phyloP scores from a whole-genome alignment of 92 coral and sea anemone genomes.

The Siderastrea radians region DNA sequence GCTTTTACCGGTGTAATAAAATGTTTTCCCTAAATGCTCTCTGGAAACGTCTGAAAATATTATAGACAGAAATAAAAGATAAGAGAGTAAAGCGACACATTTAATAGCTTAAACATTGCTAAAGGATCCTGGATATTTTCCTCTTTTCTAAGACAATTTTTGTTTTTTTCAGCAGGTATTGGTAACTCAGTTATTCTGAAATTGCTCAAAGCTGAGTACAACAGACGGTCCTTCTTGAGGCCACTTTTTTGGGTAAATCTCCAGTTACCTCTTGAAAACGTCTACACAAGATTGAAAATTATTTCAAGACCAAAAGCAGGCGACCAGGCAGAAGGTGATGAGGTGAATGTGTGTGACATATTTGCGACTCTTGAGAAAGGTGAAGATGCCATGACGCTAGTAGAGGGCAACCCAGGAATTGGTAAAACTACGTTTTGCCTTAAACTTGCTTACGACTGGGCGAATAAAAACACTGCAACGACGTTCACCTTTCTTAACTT shows the following conservation, averaged over 20 bases:
- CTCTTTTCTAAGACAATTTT: too few relatives aligned
- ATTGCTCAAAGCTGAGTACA: background rate
- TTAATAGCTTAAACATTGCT: too few relatives aligned
- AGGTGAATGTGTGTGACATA: background rate
- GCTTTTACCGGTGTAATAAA: too few relatives aligned
- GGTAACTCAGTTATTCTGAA: background rate
- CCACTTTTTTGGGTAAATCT: background rate
- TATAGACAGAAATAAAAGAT: too few relatives aligned
- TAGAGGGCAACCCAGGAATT: conserved; percentile 5
- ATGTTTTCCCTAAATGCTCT: too few relatives aligned
- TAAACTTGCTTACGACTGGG: conserved; percentile 19
- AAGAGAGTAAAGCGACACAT: too few relatives aligned
- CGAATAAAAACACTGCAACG: background rate
- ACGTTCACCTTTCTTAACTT: background rate
- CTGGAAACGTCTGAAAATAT: too few relatives aligned
- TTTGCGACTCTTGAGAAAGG: background rate
- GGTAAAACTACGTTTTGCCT: conserved; percentile 9
- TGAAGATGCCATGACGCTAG: background rate
- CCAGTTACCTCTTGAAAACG: too few relatives aligned
- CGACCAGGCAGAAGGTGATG: background rate
- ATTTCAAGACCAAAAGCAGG: too few relatives aligned
- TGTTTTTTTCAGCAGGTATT: background rate
- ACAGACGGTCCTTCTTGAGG: background rate
- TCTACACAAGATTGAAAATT: too few relatives aligned
- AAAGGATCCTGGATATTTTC: too few relatives aligned